Base-by-base conservation (phyloP, 2,888 invertebrate species). In the Aricia artaxerxes region DNA sequence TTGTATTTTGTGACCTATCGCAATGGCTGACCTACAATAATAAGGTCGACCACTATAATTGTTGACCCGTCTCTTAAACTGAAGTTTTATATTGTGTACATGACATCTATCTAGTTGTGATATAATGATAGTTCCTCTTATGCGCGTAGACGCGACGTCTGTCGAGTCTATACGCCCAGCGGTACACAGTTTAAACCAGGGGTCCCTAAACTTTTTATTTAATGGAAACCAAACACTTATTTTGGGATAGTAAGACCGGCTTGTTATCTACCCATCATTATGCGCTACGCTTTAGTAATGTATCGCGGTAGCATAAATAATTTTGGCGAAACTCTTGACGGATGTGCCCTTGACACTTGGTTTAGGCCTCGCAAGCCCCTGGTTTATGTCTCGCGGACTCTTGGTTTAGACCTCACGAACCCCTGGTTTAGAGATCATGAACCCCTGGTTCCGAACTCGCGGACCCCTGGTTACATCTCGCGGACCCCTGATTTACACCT, bases 361-460 rank as follows among this genome's bases (percentile, higher is more conserved):
- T 53, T 53, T 13, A 53, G 53, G 94, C 95, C 94, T 1, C 24
- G 38, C 61, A 53, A 11, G 7, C 31, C 16, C 38, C n/a, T 4
- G 77, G 7, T 60, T 44, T 11, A 44, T 5, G 11, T 3, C 16
- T 2, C n/a, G 16, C 61, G 61, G 5, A 5, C 11, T 64, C 6
- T 11, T 49, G 49, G 11, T 31, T 80, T 88, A 94, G 79, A 94
- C 95, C 95, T 49, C 6, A 6, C 44, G 49, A 24, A n/a, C 49
- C 16, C 57, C 9, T 4, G 64, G 35, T 49, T 49, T 11, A 11
- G 49, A 49, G 3, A 0, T 49, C 2, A 1, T 24, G 49, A 11
- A n/a, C 31, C 16, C 60, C n/a, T 4, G 77, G 16, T 44, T 11
- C 24, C 6, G 49, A 49, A 2, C 4, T 49, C 2, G 3, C 44